Evolutionary conservation across 2,797 vertebrate genomes (phyloP).

Genomic region (Esox masquinongy): DNA sequence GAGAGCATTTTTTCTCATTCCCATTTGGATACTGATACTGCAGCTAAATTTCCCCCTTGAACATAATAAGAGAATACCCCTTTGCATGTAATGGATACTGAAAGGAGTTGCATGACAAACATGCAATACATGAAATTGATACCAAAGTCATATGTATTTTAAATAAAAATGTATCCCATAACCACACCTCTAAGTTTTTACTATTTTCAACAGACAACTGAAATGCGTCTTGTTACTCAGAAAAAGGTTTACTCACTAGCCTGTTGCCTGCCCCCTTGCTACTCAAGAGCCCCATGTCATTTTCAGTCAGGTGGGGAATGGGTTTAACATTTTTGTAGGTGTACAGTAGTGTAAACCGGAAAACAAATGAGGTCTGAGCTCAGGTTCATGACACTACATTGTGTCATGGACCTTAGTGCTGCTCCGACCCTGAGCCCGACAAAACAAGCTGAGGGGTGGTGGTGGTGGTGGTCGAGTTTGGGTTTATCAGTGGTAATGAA

Average conservation of each 20-base stretch:
- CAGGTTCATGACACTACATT: not conserved
- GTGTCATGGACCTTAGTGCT: too few species aligned
- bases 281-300: not conserved
- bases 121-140: not conserved
- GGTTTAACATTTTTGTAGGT: too few species aligned
- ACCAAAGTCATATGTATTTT: not conserved
- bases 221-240: too few species aligned
- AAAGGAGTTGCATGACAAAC: not conserved
- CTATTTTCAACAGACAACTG: too few species aligned
- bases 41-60: not conserved
- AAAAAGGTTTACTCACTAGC: not conserved
- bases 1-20: not conserved
- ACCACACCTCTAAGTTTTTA: too few species aligned
- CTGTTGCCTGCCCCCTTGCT: not conserved
- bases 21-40: slow-evolving; percentile 26
- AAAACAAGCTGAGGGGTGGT: not conserved
- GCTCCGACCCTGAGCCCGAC: not conserved
- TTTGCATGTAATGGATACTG: not conserved
- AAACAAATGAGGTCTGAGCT: not conserved
- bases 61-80: not conserved
- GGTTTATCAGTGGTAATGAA: slow-evolving; percentile 20
- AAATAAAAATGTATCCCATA: too few species aligned
- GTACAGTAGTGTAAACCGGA: not conserved
- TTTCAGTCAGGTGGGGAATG: too few species aligned
- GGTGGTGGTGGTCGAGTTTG: not conserved